Conservation (phyloP, 2,888 invertebrate genomes). For the Dysmachus trigonus region DNA sequence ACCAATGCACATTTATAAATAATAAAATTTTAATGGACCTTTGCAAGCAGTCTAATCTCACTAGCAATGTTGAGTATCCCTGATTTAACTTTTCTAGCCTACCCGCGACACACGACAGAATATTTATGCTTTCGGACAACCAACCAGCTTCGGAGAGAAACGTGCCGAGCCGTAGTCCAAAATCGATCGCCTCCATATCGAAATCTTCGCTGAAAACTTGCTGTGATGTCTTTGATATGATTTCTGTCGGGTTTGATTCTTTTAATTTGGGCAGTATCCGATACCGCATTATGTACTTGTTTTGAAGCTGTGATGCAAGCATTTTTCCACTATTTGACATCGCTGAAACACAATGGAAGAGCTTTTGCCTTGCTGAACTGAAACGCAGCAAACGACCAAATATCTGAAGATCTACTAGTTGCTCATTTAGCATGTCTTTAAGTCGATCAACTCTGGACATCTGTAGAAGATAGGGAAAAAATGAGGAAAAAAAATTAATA, state of each 20-base stretch:
- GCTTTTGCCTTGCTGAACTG: slow-evolving; percentile 59
- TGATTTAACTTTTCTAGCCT: slow-evolving; percentile 70
- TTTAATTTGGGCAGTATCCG: slow-evolving; percentile 50
- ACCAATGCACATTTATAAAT: slow-evolving; percentile 1
- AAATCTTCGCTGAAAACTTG: slow-evolving; percentile 51
- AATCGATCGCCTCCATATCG: slow-evolving; percentile 56
- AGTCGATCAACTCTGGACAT: slow-evolving; percentile 58
- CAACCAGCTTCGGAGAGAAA: slow-evolving; percentile 92
- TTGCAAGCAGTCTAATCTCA: slow-evolving; percentile 84
- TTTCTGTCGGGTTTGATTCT: slow-evolving; percentile 26
- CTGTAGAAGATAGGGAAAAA: slow-evolving; percentile 51
- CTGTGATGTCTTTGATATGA: slow-evolving; percentile 48
- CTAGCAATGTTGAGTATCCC: slow-evolving; percentile 70
- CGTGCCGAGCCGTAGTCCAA: slow-evolving; percentile 68
- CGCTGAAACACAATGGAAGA: slow-evolving; percentile 59
- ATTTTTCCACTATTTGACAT: slow-evolving; percentile 58
- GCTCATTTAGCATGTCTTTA: slow-evolving; percentile 59
- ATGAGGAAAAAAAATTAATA: not conserved
- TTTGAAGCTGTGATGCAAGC: slow-evolving; percentile 57
- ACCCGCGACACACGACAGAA: slow-evolving; percentile 74
- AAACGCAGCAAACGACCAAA: slow-evolving; percentile 60
- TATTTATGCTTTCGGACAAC: slow-evolving; percentile 79
- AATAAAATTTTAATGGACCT: slow-evolving; percentile 68
- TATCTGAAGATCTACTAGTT: slow-evolving; percentile 59
- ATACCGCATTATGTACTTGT: slow-evolving; percentile 55